Evolutionary conservation across 2,888 invertebrate species (phyloP), one percentile per base, ranked within the genome.

Genomic region (Diarsia rubi): DNA sequence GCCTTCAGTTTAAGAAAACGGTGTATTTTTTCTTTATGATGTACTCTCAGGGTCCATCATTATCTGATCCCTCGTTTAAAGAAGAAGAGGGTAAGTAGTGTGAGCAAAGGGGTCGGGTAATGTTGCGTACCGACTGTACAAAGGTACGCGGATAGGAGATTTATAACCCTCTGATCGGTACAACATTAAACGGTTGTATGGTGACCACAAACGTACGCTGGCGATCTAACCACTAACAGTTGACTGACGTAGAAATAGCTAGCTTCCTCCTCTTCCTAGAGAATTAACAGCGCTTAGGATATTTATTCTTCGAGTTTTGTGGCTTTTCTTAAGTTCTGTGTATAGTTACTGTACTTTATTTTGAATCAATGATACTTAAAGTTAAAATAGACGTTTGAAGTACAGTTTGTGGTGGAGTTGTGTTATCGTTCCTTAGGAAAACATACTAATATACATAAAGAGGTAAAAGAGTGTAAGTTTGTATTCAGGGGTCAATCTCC

Each of bases 241-340:
- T 9, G 14, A 69, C 57, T 75, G 71, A 75, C 66, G 82, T 67
- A 19, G 54, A 31, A 76, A 47, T 73, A 27, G 57, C 68, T 59
- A n/a, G 27, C 45, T 78, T 75, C 60, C 72, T 52, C 59, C 12
- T 63, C 31, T 59, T 75, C 21, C 52, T 59, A 47, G 57, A 73
- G 45, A 75, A 82, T 82, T 73, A 75, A 79, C 75, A 83, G 79
- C 42, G 57, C 49, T 82, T 82, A 75, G n/a, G 52, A 68, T 82
- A 82, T 82, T 69, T 82, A 82, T 82, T 70, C 68, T 59, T 64
- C 4, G 31, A 73, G 64, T 62, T 63, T 59, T 83, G 82, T 37
- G 83, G 83, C 75, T 78, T 69, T 78, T 47, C 66, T 21, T 68
- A 27, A 62, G 45, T 12, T 67, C 11, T 60, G 27, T 31, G 14